A percentile compares a stretch with the other conserved stretches of the same genome.
These are phyloP conservation scores for Crotophaga sulcirostris DNA, from an alignment of 2,113 vertebrate species.

Conservation along the genomic window DNA sequence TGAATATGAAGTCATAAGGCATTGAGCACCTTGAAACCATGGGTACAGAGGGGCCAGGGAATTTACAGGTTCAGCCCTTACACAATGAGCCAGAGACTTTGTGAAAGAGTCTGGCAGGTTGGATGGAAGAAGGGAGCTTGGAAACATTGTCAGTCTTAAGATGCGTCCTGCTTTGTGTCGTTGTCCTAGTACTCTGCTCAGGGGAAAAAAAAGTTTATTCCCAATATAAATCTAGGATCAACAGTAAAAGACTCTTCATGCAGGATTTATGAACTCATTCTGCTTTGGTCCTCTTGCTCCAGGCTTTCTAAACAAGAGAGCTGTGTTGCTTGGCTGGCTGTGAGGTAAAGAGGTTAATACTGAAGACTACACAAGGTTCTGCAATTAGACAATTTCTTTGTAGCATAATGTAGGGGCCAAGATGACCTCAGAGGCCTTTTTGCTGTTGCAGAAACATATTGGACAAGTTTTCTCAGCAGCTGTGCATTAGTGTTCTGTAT, in stretches of 20 bases:
- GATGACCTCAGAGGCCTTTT: conserved; percentile 51
- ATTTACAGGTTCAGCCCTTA: not conserved
- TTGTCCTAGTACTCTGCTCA: not conserved
- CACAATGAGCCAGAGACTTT: not conserved
- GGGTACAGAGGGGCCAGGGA: fast-evolving
- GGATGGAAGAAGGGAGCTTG: not conserved
- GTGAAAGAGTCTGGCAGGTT: not conserved
- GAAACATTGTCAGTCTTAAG: not conserved
- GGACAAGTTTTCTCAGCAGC: conserved; percentile 56
- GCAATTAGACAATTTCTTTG: conserved; percentile 54
- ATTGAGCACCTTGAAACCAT: not conserved
- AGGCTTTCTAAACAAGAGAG: not conserved
- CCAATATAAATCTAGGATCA: not conserved
- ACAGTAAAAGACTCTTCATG: not conserved
- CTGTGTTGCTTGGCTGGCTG: not conserved
- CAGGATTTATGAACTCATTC: conserved; percentile 5
- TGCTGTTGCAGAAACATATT: conserved; percentile 25
- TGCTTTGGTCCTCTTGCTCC: not conserved
- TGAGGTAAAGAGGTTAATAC: not conserved
- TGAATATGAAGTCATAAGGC: not conserved
- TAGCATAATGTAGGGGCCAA: not conserved
- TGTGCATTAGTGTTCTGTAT: conserved; percentile 39
- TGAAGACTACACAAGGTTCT: conserved; percentile 32
- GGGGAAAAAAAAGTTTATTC: not conserved
- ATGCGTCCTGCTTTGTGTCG: not conserved